A percentile compares a stretch with the other conserved stretches of the same genome.
Conservation (phyloP, 2,113 vertebrate species). For the Calypte anna region DNA sequence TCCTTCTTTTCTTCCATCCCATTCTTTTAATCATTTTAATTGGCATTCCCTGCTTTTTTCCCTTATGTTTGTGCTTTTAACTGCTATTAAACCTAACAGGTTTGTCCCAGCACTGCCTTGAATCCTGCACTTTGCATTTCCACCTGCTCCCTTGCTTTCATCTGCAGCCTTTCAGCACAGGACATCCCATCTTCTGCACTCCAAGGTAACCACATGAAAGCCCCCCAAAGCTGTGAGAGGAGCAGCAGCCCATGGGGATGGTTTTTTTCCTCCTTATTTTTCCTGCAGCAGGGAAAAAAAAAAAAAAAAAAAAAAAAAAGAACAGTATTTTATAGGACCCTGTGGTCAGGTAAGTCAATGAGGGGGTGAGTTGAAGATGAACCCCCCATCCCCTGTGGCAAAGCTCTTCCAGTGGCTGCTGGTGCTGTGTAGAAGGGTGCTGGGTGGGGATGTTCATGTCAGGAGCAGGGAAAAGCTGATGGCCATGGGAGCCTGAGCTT, state of each 20-base stretch:
- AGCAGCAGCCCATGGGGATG: no score
- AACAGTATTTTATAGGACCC: accelerated
- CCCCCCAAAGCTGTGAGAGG: no score
- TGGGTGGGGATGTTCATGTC: neutral
- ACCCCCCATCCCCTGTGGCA: neutral
- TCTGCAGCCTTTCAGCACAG: neutral
- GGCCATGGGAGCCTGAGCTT: neutral
- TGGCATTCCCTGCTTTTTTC: neutral
- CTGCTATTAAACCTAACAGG: neutral
- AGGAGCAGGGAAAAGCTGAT: neutral
- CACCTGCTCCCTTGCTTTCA: neutral
- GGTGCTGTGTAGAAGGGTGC: accelerated
- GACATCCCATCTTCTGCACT: neutral
- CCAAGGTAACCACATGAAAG: no score
- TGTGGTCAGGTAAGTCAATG: neutral
- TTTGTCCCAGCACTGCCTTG: neutral
- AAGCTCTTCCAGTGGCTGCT: neutral
- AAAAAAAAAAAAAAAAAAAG: neutral
- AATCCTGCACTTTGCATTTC: neutral
- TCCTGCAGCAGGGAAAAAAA: no score
- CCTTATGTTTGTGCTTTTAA: neutral
- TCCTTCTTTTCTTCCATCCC: neutral
- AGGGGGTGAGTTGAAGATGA: neutral
- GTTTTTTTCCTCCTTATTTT: no score
- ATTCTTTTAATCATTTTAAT: neutral